Conservation (phyloP, 2,113 vertebrate species). For the Leiothrix lutea region DNA sequence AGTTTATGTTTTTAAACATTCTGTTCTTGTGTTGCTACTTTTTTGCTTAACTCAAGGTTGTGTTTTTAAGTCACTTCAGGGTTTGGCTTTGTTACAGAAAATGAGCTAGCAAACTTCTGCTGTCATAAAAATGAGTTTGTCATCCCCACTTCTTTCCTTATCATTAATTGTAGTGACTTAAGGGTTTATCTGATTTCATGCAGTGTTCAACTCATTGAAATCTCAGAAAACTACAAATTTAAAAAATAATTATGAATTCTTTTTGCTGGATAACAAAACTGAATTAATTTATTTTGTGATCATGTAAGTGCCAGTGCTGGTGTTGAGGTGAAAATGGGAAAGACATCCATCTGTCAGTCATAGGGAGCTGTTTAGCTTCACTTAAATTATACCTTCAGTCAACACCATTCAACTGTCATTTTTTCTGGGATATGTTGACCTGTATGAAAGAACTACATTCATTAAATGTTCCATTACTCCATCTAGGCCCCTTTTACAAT, state of each 20-base stretch:
- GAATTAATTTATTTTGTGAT: not conserved
- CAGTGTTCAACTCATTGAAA: not conserved
- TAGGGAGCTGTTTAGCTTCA: not conserved
- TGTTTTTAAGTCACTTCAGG: not conserved
- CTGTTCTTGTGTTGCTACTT: not conserved
- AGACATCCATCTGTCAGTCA: not conserved
- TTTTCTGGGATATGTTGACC: not conserved
- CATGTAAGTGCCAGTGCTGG: not conserved
- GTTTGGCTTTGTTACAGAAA: not conserved
- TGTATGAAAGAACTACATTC: not conserved
- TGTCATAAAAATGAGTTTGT: not conserved
- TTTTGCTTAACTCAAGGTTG: not conserved
- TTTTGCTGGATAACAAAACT: not conserved
- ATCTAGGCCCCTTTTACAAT: not conserved
- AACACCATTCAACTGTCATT: not conserved
- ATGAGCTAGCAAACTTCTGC: not conserved
- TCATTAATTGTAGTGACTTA: not conserved
- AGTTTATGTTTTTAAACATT: not conserved
- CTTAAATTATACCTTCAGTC: not conserved
- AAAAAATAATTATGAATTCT: not conserved
- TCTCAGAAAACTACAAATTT: not conserved
- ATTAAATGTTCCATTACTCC: not conserved
- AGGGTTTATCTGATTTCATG: not conserved
- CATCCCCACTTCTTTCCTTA: not conserved
- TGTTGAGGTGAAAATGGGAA: not conserved